Conservation (phyloP, 2,113 vertebrate genomes). For the Mobula birostris region DNA sequence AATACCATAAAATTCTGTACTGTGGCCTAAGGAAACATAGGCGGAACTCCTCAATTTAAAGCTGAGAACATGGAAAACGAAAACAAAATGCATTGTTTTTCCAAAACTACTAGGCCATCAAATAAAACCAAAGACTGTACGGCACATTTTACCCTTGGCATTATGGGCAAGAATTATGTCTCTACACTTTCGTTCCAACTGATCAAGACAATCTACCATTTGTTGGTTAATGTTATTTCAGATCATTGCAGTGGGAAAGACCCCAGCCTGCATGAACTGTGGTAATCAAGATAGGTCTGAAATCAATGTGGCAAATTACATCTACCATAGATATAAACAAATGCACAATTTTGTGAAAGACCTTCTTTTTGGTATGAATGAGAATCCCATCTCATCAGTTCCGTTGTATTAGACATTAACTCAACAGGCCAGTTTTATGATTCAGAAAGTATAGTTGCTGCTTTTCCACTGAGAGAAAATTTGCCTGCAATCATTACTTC, state of each 20-base stretch:
- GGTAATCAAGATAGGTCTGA: background rate
- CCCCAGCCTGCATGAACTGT: background rate
- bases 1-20: background rate
- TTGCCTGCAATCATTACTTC: background rate
- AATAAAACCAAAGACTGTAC: background rate
- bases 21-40: background rate
- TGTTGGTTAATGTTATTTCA: background rate
- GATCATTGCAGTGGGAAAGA: background rate
- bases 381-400: background rate
- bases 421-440: background rate
- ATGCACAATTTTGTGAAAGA: background rate
- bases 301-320: background rate
- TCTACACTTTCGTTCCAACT: too few relatives aligned
- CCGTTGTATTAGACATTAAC: background rate
- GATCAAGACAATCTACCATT: background rate
- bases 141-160: background rate
- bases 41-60: background rate
- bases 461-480: background rate
- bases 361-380: conserved; percentile 9
- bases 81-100: background rate
- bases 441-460: background rate
- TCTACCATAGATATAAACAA: background rate
- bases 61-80: background rate
- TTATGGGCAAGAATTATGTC: background rate
- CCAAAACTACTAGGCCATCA: background rate